Percentiles rank a stretch among this genome's conserved stretches.
Conservation (phyloP, 2,113 vertebrate genomes). For the Rhinolophus ferrumequinum region DNA sequence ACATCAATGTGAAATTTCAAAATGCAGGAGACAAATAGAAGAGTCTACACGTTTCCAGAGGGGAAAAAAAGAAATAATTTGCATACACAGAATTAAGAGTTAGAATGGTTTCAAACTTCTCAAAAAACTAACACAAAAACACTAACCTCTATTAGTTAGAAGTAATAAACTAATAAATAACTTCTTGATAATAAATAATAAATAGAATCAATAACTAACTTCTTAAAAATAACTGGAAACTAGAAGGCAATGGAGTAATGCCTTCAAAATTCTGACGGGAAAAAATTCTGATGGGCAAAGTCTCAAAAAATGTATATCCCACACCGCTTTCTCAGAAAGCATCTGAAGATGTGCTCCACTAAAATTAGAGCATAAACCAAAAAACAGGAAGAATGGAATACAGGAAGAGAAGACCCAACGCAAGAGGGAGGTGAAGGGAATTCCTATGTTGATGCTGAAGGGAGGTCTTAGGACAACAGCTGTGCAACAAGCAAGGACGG, state of each 20-base stretch:
- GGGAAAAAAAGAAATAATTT: background rate
- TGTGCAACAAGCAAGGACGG: background rate
- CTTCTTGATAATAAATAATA: background rate
- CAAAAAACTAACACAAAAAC: background rate
- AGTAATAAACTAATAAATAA: background rate
- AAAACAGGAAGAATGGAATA: background rate
- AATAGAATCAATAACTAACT: background rate
- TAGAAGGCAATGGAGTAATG: background rate
- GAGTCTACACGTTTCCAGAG: background rate
- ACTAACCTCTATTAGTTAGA: background rate
- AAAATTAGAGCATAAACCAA: background rate
- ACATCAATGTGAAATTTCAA: background rate
- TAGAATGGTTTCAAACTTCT: background rate
- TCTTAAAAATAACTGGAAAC: background rate
- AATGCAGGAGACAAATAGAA: background rate
- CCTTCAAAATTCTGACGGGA: background rate
- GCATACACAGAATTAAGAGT: background rate
- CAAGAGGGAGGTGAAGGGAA: background rate
- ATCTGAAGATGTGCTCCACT: background rate
- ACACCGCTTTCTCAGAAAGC: background rate
- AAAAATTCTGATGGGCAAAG: background rate
- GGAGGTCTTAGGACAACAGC: background rate
- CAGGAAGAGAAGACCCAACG: background rate
- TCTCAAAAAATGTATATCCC: background rate
- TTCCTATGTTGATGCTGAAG: background rate